Evolutionary conservation across 2,888 invertebrate genomes (phyloP).

Genomic region (Drosophila affinis): DNA sequence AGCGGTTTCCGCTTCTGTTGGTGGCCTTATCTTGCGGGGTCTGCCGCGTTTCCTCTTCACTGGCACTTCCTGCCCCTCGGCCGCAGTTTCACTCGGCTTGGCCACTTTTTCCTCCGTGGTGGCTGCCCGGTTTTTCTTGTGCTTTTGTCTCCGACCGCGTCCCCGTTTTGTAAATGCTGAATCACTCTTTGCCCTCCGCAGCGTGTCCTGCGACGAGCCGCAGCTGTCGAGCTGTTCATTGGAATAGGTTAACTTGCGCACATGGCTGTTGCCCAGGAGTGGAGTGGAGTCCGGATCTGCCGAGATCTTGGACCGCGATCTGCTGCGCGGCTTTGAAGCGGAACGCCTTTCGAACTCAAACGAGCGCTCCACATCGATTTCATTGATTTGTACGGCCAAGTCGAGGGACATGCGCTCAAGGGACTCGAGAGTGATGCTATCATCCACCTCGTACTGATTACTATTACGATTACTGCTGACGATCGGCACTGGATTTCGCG

Average conservation of each 20-base stretch:
- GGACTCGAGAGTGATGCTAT: constrained; percentile 54
- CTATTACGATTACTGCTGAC: constrained; percentile 13
- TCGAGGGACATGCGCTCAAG: constrained; percentile 55
- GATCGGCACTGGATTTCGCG: constrained; percentile 1
- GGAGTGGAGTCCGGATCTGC: constrained; percentile 1
- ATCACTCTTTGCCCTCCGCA: constrained; percentile 53
- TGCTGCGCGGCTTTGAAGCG: constrained; percentile 52
- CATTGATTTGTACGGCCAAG: constrained; percentile 57
- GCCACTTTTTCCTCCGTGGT: constrained; percentile 37
- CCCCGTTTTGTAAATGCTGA: constrained; percentile 20
- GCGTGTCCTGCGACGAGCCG: not conserved
- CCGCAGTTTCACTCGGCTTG: not conserved
- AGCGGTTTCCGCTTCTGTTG: not conserved
- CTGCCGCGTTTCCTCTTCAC: constrained; percentile 40
- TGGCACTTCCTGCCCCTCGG: not conserved
- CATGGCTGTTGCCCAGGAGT: constrained; percentile 30
- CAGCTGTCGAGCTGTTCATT: constrained; percentile 46
- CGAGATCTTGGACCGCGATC: constrained; percentile 40
- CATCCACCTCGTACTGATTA: constrained; percentile 34
- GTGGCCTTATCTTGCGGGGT: constrained; percentile 14
- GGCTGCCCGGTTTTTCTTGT: constrained; percentile 22
- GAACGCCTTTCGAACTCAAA: constrained; percentile 61
- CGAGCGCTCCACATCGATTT: constrained; percentile 63
- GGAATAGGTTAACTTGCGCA: constrained; percentile 67
- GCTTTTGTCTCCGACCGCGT: not conserved